A percentile compares a stretch with the other conserved stretches of the same genome.
Evolutionary conservation across 2,113 vertebrate species (phyloP).

Genomic region (Geothlypis trichas): DNA sequence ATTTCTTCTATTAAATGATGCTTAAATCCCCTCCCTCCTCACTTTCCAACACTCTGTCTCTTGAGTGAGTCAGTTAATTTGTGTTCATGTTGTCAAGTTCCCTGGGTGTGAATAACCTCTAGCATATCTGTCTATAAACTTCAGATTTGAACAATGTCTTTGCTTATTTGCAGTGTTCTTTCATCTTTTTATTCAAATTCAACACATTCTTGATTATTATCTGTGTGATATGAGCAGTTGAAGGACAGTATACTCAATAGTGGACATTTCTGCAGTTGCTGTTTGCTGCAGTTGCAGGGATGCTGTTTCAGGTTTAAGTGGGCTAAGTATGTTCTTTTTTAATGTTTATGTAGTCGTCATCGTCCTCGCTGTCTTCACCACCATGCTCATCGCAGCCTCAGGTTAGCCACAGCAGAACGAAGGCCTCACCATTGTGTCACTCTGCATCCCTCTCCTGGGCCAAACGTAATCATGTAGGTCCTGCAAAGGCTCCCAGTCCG

Average conservation of each 20-base stretch:
- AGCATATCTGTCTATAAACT: neutral
- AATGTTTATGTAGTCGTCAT: constrained; percentile 80
- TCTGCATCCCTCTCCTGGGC: constrained; percentile 81
- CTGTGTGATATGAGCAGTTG: neutral
- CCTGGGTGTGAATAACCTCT: constrained; percentile 69
- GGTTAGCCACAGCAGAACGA: constrained; percentile 83
- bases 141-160: neutral
- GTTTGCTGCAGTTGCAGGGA: constrained; percentile 48
- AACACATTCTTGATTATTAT: neutral
- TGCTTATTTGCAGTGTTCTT: neutral
- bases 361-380: constrained; percentile 75
- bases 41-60: neutral
- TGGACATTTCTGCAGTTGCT: constrained; percentile 64
- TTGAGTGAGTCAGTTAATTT: neutral
- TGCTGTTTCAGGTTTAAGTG: constrained; percentile 58
- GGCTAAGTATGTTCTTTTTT: constrained; percentile 80
- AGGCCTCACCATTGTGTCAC: constrained; percentile 80
- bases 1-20: neutral
- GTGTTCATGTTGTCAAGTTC: neutral
- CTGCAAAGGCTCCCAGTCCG: constrained; percentile 80
- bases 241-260: constrained; percentile 19
- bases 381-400: constrained; percentile 81
- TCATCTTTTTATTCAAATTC: constrained; percentile 17
- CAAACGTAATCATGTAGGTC: constrained; percentile 81
- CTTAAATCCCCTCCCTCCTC: neutral